Evolutionary conservation across 2,113 vertebrate species (phyloP).

Genomic region (Gallinago undulata): DNA sequence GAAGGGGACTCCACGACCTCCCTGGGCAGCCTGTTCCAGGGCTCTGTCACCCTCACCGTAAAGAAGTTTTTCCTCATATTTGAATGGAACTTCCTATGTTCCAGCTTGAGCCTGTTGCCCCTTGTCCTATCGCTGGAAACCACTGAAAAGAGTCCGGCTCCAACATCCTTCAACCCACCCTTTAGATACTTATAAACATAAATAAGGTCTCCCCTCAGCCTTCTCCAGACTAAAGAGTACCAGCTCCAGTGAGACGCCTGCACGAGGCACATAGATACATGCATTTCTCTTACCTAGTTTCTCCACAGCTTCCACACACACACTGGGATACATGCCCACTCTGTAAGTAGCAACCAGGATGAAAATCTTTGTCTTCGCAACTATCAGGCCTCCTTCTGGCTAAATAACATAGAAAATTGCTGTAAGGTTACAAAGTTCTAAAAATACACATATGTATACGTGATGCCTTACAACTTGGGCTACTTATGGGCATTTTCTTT

Average conservation of each 20-base stretch:
- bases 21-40: no score
- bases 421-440: neutral
- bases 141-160: no score
- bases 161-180: no score
- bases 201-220: no score
- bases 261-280: neutral
- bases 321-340: slow-evolving; percentile 77
- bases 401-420: slow-evolving; percentile 6
- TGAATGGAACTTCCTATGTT: no score
- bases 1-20: no score
- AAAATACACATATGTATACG: neutral
- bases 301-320: slow-evolving; percentile 82
- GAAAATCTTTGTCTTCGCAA: slow-evolving; percentile 72
- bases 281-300: slow-evolving; percentile 71
- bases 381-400: slow-evolving; percentile 72
- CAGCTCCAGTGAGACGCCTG: fast-evolving
- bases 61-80: no score
- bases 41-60: no score
- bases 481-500: neutral
- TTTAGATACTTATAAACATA: no score
- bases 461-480: neutral
- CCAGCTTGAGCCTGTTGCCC: no score
- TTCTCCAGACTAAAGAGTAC: no score
- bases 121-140: no score
- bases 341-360: slow-evolving; percentile 76